phyloP scores from a whole-genome alignment of 2,113 vertebrate species.

The Oreochromis spilurus region DNA sequence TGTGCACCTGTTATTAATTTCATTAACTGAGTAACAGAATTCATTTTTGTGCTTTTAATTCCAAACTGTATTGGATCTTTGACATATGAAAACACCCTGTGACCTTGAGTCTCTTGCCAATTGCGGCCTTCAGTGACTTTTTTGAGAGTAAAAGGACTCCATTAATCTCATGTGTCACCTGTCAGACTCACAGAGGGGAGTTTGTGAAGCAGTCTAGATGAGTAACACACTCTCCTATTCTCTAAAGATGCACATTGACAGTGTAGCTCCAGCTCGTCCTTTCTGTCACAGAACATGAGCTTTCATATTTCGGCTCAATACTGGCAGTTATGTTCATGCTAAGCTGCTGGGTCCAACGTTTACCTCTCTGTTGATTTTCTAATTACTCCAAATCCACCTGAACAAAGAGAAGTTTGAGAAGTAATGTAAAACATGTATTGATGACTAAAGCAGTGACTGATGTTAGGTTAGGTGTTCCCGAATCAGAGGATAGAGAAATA shows the following conservation, averaged over 20 bases:
- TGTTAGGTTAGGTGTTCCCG: not conserved
- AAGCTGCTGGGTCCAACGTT: not conserved
- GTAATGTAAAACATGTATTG: not conserved
- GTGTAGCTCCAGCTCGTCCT: not conserved
- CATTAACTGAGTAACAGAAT: not conserved
- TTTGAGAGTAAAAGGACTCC: slow-evolving; percentile 18
- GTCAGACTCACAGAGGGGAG: slow-evolving; percentile 14
- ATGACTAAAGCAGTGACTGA: not conserved
- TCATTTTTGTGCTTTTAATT: not conserved
- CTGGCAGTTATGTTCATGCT: not conserved
- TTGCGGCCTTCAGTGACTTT: not conserved
- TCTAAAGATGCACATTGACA: slow-evolving; percentile 37
- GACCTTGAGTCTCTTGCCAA: slow-evolving; percentile 10
- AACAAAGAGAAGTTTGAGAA: not conserved
- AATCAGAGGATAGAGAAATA: not conserved
- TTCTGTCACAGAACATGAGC: not conserved
- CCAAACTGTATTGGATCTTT: slow-evolving; percentile 9
- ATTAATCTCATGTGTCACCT: slow-evolving; percentile 52
- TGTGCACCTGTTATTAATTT: not conserved
- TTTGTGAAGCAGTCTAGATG: slow-evolving; percentile 22
- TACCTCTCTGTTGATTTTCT: not conserved
- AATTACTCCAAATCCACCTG: not conserved
- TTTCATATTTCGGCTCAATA: not conserved
- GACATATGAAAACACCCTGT: not conserved
- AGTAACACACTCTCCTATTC: not conserved